phyloP scores from a whole-genome alignment of 1,140 invertebrate genomes.

The Leptopilina boulardi region DNA sequence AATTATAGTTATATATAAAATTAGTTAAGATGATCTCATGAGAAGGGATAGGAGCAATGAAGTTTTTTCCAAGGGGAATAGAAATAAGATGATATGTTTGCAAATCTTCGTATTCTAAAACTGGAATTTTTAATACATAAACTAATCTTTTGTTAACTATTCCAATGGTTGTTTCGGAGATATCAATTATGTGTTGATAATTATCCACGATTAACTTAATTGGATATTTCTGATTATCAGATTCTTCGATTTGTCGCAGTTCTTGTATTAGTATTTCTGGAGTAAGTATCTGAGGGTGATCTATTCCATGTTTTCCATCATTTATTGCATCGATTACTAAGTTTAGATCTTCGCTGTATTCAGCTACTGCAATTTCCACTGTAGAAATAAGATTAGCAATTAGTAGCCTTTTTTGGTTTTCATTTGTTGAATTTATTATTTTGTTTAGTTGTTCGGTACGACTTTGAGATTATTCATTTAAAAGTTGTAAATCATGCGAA shows the following conservation, averaged over 20 bases:
- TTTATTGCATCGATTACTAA: not conserved
- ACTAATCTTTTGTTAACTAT: not conserved
- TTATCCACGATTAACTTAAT: not conserved
- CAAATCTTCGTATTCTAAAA: not conserved
- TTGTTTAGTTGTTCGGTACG: not conserved
- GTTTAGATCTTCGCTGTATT: not conserved
- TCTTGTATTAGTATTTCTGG: not conserved
- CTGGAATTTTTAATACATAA: not conserved
- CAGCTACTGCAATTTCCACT: not conserved
- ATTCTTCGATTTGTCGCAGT: not conserved
- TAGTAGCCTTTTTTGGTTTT: not conserved
- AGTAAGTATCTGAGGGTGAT: not conserved
- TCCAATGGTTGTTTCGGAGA: not conserved
- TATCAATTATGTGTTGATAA: not conserved
- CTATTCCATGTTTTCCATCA: not conserved
- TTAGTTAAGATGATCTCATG: not conserved
- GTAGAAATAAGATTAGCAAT: not conserved
- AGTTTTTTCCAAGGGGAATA: not conserved
- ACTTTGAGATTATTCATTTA: not conserved
- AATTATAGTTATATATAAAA: not conserved
- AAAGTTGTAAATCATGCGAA: not conserved
- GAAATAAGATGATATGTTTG: not conserved
- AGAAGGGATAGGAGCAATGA: not conserved
- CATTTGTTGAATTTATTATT: not conserved
- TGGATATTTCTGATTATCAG: not conserved